Evolutionary conservation across 2,888 invertebrate genomes (phyloP).

Genomic region (Digitonthophagus gazella): DNA sequence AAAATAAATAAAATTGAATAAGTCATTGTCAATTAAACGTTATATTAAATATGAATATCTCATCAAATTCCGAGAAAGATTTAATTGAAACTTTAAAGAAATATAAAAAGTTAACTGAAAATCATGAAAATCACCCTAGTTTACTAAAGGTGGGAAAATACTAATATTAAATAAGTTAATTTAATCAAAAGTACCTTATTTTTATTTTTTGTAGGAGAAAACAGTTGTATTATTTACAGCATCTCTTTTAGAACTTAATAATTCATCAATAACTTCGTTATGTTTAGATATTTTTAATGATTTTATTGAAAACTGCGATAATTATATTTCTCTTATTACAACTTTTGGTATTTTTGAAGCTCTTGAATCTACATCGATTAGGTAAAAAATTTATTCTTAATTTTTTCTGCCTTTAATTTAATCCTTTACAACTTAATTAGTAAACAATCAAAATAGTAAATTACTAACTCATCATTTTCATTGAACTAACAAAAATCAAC

Average conservation of each 20-base stretch:
- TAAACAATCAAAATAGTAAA: too few relatives aligned
- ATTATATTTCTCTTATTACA: slow-evolving; percentile 32
- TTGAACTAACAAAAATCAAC: too few relatives aligned
- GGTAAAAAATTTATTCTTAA: slow-evolving; percentile 18
- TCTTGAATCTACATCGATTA: slow-evolving; percentile 39
- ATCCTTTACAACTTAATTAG: too few relatives aligned
- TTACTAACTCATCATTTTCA: too few relatives aligned
- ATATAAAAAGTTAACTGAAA: slow-evolving; percentile 27
- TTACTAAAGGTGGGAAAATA: slow-evolving; percentile 30
- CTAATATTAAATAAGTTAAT: too few relatives aligned
- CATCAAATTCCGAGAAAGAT: neutral
- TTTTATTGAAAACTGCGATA: slow-evolving; percentile 34
- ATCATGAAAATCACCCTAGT: slow-evolving; percentile 22
- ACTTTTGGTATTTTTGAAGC: slow-evolving; percentile 42
- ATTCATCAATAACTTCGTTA: slow-evolving; percentile 31
- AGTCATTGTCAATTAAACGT: slow-evolving; percentile 11
- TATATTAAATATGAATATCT: slow-evolving; percentile 12
- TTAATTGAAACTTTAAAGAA: slow-evolving; percentile 24
- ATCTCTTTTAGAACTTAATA: slow-evolving; percentile 35
- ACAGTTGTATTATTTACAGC: slow-evolving; percentile 38
- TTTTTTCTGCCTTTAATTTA: too few relatives aligned
- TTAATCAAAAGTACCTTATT: neutral
- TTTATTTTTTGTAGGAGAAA: slow-evolving; percentile 32
- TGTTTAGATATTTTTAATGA: slow-evolving; percentile 40
- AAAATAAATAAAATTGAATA: neutral